These are phyloP conservation scores for Synergus itoensis DNA, from an alignment of 2,888 invertebrate species.

Conservation along the genomic window DNA sequence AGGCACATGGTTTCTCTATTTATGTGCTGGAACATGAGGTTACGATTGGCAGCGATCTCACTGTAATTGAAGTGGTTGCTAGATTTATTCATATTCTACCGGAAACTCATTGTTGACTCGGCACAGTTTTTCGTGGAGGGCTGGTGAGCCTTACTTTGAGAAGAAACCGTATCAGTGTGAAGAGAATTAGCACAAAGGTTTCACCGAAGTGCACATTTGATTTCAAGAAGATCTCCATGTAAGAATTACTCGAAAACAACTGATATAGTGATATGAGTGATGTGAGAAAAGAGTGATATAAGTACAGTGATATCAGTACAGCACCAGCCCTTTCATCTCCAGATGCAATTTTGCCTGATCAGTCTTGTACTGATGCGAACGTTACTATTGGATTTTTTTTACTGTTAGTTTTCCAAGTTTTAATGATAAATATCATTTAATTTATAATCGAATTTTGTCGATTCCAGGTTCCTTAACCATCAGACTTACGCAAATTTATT, in stretches of 20 bases:
- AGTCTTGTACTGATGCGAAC: slow-evolving; percentile 61
- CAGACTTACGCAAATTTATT: too few species aligned
- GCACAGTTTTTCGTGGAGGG: slow-evolving; percentile 61
- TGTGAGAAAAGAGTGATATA: too few species aligned
- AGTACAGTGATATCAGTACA: slow-evolving; percentile 59
- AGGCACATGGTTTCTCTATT: slow-evolving; percentile 52
- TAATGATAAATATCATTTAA: neutral
- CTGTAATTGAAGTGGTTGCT: slow-evolving; percentile 65
- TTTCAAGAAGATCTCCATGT: slow-evolving; percentile 44
- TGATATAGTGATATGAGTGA: too few species aligned
- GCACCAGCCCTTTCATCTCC: slow-evolving; percentile 64
- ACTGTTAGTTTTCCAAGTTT: neutral
- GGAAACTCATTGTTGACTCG: slow-evolving; percentile 51
- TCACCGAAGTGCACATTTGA: slow-evolving; percentile 7
- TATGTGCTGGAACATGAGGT: slow-evolving; percentile 66
- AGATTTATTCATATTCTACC: slow-evolving; percentile 66
- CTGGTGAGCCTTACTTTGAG: slow-evolving; percentile 65
- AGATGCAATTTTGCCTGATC: slow-evolving; percentile 66
- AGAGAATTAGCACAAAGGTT: slow-evolving; percentile 54
- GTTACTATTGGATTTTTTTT: slow-evolving; percentile 51
- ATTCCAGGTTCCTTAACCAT: neutral
- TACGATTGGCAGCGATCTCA: slow-evolving; percentile 59
- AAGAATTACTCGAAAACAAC: slow-evolving; percentile 11
- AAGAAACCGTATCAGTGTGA: slow-evolving; percentile 52
- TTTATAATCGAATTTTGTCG: neutral